phyloP scores from a whole-genome alignment of 2,113 vertebrate genomes.

The Malurus elegans region DNA sequence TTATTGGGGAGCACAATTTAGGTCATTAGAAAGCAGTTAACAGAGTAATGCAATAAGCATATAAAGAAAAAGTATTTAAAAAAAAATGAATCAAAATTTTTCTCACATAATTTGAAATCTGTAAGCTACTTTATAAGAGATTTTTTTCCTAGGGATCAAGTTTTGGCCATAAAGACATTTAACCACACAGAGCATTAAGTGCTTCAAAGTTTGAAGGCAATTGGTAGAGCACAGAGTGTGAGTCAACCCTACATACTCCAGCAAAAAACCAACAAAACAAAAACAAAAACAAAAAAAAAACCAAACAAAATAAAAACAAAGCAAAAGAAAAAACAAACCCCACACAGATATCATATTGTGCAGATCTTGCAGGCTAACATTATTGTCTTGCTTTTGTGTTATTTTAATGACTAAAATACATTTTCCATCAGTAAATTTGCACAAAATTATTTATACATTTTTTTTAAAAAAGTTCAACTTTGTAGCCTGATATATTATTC shows the following conservation, averaged over 20 bases:
- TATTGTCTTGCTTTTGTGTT: neutral
- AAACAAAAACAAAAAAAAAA: too few relatives aligned
- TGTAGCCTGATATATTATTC: neutral
- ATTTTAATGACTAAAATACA: neutral
- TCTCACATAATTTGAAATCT: neutral
- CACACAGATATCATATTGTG: neutral
- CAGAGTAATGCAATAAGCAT: neutral
- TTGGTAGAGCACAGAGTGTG: neutral
- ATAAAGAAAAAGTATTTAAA: neutral
- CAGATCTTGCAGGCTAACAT: neutral
- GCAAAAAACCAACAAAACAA: too few relatives aligned
- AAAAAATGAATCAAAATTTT: neutral
- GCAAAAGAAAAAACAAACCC: too few relatives aligned
- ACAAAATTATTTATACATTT: neutral
- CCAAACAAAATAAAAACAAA: too few relatives aligned
- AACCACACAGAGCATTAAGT: neutral
- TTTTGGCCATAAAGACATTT: neutral
- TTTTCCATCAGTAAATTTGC: neutral
- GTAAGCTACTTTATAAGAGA: neutral
- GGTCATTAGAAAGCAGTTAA: neutral
- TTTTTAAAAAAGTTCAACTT: neutral
- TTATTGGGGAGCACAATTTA: neutral
- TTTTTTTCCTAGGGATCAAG: neutral
- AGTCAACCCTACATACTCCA: neutral
- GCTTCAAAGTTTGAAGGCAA: neutral